phyloP scores from a whole-genome alignment of 2,888 invertebrate genomes.

The Mesoligia furuncula region DNA sequence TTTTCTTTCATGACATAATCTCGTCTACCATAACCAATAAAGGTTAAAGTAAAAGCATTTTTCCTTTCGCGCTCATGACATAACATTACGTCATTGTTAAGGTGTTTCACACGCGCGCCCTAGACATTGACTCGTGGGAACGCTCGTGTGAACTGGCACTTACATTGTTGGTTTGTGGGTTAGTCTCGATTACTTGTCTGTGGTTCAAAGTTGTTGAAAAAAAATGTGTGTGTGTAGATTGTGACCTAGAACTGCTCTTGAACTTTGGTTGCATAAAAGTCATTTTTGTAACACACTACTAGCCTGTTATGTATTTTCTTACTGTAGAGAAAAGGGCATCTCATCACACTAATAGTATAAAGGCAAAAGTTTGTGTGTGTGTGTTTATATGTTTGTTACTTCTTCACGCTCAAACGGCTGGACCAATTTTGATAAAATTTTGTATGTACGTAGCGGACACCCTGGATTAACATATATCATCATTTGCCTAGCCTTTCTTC shows the following conservation, averaged over 20 bases:
- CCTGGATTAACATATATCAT: no score
- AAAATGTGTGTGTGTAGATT: conserved; percentile 16
- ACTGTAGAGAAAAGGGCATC: no score
- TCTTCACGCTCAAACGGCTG: no score
- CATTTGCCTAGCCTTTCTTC: no score
- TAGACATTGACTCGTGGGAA: conserved; percentile 81
- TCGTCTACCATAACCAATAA: conserved; percentile 34
- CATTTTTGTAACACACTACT: not conserved
- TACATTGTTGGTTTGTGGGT: conserved; percentile 81
- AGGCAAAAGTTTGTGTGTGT: no score
- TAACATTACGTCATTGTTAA: conserved; percentile 68
- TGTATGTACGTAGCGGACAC: no score
- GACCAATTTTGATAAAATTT: no score
- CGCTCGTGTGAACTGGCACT: conserved; percentile 79
- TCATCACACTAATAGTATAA: no score
- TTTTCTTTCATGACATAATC: conserved; percentile 16
- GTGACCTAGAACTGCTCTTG: conserved; percentile 55
- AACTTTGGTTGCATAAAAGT: conserved; percentile 41
- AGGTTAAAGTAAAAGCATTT: conserved; percentile 73
- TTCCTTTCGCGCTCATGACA: conserved; percentile 79
- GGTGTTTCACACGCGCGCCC: conserved; percentile 78
- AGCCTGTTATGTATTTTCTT: no score
- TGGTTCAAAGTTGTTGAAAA: conserved; percentile 39
- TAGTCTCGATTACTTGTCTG: conserved; percentile 64
- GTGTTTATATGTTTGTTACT: no score